These are phyloP conservation scores for Corythornis leucogaster DNA, from an alignment of 2,797 vertebrate species.

Conservation along the genomic window DNA sequence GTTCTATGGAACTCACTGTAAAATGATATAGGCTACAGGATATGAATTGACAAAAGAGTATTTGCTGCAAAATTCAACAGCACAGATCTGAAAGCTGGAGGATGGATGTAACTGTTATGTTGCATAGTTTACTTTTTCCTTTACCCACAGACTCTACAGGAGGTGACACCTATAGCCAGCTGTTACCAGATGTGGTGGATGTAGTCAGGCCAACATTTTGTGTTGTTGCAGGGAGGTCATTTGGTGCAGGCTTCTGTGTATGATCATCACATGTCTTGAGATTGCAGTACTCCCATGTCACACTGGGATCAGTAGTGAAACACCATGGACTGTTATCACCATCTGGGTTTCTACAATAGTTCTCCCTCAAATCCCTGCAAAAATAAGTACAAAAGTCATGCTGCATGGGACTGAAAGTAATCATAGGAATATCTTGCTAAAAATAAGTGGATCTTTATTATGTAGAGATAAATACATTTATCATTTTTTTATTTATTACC, in stretches of 20 bases:
- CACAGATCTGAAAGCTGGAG: background rate
- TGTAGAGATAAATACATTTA: background rate
- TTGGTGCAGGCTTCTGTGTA: fast-evolving
- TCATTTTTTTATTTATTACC: background rate
- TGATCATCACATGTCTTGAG: slow-evolving; percentile 81
- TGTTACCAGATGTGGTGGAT: slow-evolving; percentile 53
- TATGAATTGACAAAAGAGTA: background rate
- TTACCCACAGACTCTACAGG: background rate
- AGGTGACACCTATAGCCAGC: background rate
- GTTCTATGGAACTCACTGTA: background rate
- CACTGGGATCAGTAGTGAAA: slow-evolving; percentile 87
- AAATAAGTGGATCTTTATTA: background rate
- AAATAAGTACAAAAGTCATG: background rate
- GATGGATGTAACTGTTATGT: background rate
- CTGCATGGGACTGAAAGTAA: background rate
- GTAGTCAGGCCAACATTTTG: background rate
- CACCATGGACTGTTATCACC: slow-evolving; percentile 91
- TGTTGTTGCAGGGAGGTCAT: background rate
- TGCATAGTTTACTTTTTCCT: background rate
- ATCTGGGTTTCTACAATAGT: slow-evolving; percentile 95
- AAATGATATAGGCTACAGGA: background rate
- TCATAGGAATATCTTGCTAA: background rate
- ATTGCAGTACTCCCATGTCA: slow-evolving; percentile 91
- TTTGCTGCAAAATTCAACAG: background rate
- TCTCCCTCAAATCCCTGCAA: slow-evolving; percentile 85